A percentile compares a stretch with the other conserved stretches of the same genome.
Conservation (phyloP, 2,797 vertebrate genomes). For the Paguma larvata region DNA sequence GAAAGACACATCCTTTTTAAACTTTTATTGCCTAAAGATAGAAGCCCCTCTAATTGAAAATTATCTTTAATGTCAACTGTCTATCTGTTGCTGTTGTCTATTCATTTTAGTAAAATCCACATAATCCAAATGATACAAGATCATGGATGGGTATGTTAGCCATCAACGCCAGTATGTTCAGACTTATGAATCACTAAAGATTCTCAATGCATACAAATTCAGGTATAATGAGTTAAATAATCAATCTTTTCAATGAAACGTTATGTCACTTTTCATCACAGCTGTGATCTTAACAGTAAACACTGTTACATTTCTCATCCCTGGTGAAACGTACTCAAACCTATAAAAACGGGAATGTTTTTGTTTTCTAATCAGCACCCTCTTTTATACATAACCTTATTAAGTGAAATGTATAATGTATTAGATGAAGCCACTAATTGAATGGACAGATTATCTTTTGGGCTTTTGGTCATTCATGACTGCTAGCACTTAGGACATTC, state of each 20-base stretch:
- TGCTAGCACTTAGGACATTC: constrained; percentile 4
- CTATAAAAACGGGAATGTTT: neutral
- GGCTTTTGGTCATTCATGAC: neutral
- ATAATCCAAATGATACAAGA: neutral
- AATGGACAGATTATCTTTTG: neutral
- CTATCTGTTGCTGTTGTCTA: neutral
- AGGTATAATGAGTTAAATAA: neutral
- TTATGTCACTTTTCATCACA: neutral
- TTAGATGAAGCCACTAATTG: neutral
- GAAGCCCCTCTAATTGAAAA: constrained; percentile 51
- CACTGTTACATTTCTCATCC: neutral
- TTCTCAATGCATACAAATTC: neutral
- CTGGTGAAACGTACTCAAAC: neutral
- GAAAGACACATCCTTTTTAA: constrained; percentile 23
- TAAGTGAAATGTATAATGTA: neutral
- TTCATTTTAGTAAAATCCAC: constrained; percentile 51
- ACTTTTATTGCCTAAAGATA: neutral
- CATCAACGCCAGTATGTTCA: neutral
- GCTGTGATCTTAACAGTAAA: neutral
- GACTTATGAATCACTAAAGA: neutral
- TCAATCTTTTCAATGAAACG: neutral
- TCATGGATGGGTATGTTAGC: neutral
- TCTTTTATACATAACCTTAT: neutral
- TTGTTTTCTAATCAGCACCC: neutral
- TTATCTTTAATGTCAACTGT: constrained; percentile 11